phyloP scores from a whole-genome alignment of 2,888 invertebrate species.

The Polydrusus tereticollis region DNA sequence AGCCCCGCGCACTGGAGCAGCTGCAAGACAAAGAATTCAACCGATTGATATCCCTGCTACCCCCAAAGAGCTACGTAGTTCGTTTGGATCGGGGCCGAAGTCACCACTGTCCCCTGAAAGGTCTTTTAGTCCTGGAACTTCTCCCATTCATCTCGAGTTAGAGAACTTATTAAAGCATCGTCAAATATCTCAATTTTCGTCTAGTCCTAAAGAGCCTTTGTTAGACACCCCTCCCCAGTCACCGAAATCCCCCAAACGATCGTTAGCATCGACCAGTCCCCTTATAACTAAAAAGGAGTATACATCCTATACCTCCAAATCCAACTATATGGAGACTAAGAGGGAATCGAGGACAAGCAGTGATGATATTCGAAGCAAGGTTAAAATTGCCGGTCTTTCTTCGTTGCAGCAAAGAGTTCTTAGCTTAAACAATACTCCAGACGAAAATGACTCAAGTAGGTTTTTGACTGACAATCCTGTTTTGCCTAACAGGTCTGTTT shows the following conservation, averaged over 20 bases:
- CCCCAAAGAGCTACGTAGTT: slow-evolving; percentile 59
- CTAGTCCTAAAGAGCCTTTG: slow-evolving; percentile 5
- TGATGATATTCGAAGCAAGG: slow-evolving; percentile 60
- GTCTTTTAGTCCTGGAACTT: slow-evolving; percentile 49
- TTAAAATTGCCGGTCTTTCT: slow-evolving; percentile 70
- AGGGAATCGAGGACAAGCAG: slow-evolving; percentile 41
- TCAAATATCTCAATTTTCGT: slow-evolving; percentile 48
- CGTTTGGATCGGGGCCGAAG: slow-evolving; percentile 48
- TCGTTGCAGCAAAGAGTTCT: slow-evolving; percentile 71
- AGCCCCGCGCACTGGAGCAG: slow-evolving; percentile 68
- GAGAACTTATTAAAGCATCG: slow-evolving; percentile 62
- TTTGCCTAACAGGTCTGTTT: slow-evolving; percentile 72
- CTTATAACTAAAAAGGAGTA: slow-evolving; percentile 15
- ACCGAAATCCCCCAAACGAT: slow-evolving; percentile 16
- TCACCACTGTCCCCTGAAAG: slow-evolving; percentile 58
- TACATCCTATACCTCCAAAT: slow-evolving; percentile 24
- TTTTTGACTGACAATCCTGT: slow-evolving; percentile 63
- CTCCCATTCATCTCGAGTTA: slow-evolving; percentile 62
- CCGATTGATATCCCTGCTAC: slow-evolving; percentile 70
- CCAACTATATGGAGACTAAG: slow-evolving; percentile 32
- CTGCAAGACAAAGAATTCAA: slow-evolving; percentile 70
- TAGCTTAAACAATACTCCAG: slow-evolving; percentile 65
- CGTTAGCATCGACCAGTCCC: background rate
- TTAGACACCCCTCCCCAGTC: slow-evolving; percentile 18
- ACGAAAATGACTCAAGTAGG: slow-evolving; percentile 59